Base-by-base conservation (phyloP, 2,797 vertebrate species). In the Pangasius krempfi region DNA sequence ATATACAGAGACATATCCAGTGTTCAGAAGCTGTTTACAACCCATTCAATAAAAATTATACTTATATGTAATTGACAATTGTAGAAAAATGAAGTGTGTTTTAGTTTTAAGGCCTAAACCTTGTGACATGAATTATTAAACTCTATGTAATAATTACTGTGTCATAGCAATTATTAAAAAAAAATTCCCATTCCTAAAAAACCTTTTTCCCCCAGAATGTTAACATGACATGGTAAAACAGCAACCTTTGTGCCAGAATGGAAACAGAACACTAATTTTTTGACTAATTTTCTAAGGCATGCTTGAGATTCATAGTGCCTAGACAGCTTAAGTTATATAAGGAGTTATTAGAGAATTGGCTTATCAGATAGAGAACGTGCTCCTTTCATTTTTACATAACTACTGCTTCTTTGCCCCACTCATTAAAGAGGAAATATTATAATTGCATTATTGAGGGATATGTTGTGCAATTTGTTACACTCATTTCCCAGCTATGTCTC, bases 61-160 rank as follows among this genome's bases (percentile, higher is more conserved):
- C 75, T 87, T 72, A 78, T 86, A 87, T 85, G 86, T 58, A 72
- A 73, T 90, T 90, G 90, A 94, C 92, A 86, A 93, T 91, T 92
- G 87, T 91, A 91, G 89, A 91, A 88, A 91, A 89, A 33, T 22
- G 2, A 5, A 40, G 62, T 85, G 66, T 87, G 93, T 92, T 95
- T 95, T 93, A 93, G 89, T 94, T 92, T 93, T 94, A 92, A 91
- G 87, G 88, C 88, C 93, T 95, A 94, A 94, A 95, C 95, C 93
- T 91, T 92, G 93, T 86, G 90, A 94, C 94, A 94, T 95, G 93
- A 95, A 92, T 95, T 94, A 95, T 94, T 95, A 94, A 89, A 70
- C 92, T 94, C 92, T 92, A 93, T 95, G 93, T 94, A 94, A 94
- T 95, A 95, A 96, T 96, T 94, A 94, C 93, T 90, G 93, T 91